These are phyloP conservation scores for Allygus modestus DNA, from an alignment of 2,888 invertebrate genomes.

Conservation along the genomic window DNA sequence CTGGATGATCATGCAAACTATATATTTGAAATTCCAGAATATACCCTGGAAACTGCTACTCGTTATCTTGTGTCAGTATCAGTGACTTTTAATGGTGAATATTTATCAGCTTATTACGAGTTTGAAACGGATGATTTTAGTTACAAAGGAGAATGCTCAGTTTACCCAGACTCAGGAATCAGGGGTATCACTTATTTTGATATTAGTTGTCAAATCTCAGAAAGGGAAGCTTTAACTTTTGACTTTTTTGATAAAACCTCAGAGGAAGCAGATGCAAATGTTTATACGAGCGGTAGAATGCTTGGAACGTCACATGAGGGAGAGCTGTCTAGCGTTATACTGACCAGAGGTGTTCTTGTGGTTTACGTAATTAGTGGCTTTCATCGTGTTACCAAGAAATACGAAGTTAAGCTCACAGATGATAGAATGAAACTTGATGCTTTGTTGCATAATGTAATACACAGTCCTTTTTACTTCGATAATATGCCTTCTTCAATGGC, in stretches of 20 bases:
- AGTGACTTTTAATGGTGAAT: neutral
- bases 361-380: neutral
- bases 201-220: neutral
- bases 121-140: conserved; percentile 24
- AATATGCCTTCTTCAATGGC: neutral
- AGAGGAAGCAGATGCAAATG: neutral
- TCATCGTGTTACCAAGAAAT: neutral
- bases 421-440: neutral
- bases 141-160: neutral
- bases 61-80: neutral
- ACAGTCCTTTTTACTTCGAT: neutral
- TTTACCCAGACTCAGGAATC: neutral
- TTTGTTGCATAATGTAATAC: neutral
- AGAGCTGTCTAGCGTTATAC: neutral
- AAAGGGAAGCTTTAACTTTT: neutral
- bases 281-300: neutral
- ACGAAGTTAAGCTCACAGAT: neutral
- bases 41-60: neutral
- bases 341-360: conserved; percentile 2
- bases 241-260: neutral
- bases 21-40: conserved; percentile 18
- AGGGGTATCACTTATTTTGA: conserved; percentile 10
- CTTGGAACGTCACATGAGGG: neutral
- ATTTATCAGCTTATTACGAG: neutral
- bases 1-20: neutral